Conservation (phyloP, 2,113 vertebrate genomes). For the Carettochelys insculpta region DNA sequence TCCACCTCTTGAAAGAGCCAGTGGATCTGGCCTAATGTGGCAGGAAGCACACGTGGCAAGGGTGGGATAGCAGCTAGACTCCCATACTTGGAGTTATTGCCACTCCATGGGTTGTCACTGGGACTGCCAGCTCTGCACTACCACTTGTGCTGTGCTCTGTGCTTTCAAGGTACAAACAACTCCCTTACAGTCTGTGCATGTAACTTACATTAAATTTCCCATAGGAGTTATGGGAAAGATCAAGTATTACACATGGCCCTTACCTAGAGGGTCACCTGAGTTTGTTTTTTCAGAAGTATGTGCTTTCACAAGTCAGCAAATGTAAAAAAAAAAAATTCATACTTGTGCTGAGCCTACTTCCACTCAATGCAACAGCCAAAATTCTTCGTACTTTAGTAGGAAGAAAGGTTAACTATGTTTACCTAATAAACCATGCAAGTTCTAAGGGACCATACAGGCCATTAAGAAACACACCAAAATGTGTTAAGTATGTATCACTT, state of each 20-base stretch:
- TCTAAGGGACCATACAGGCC: fast-evolving
- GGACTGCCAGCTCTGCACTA: not conserved
- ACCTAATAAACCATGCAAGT: not conserved
- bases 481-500: not conserved
- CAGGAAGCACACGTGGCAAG: not conserved
- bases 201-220: not conserved
- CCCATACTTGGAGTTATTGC: not conserved
- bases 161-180: not conserved
- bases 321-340: fast-evolving
- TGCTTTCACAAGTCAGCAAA: not conserved
- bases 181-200: not conserved
- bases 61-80: not conserved
- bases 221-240: fast-evolving
- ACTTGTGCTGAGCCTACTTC: not conserved
- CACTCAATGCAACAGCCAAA: not conserved
- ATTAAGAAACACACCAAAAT: not conserved
- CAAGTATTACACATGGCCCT: not conserved
- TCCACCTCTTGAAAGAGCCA: not conserved
- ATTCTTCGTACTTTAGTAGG: not conserved
- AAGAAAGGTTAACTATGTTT: not conserved
- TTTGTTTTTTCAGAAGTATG: not conserved
- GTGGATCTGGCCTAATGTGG: fast-evolving
- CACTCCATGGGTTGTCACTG: not conserved
- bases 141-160: not conserved
- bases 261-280: not conserved